A percentile compares a stretch with the other conserved stretches of the same genome.
Evolutionary conservation across 2,113 vertebrate genomes (phyloP).

Genomic region (Macroglossus sobrinus): DNA sequence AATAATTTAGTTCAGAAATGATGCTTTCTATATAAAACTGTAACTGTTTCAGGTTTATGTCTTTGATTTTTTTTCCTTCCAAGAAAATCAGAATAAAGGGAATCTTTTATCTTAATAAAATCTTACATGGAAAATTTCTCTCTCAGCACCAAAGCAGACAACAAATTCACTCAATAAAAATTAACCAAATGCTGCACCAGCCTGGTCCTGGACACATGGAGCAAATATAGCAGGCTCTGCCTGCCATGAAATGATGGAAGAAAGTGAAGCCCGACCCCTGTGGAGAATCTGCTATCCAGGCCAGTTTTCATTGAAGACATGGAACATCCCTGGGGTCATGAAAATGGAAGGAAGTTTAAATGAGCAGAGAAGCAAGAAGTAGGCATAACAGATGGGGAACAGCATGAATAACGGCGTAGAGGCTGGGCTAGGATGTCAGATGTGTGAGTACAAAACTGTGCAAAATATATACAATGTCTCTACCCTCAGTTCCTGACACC

Average conservation of each 20-base stretch:
- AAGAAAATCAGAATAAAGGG: slow-evolving; percentile 47
- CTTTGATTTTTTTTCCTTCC: slow-evolving; percentile 42
- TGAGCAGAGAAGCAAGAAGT: neutral
- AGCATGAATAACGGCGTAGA: accelerated
- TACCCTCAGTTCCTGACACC: too few relatives aligned
- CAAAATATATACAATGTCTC: neutral
- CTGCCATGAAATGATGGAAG: neutral
- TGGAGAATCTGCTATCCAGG: neutral
- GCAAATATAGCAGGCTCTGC: neutral
- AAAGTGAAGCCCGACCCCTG: neutral
- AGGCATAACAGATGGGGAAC: too few relatives aligned
- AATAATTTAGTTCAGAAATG: slow-evolving; percentile 63
- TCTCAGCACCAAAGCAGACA: neutral
- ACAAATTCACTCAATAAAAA: slow-evolving; percentile 20
- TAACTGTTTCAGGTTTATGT: slow-evolving; percentile 39
- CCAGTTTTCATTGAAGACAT: neutral
- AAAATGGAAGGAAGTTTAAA: neutral
- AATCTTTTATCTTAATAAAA: slow-evolving; percentile 60
- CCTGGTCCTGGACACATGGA: neutral
- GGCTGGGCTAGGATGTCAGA: neutral
- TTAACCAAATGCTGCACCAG: neutral
- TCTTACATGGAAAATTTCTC: neutral
- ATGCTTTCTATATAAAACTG: slow-evolving; percentile 56
- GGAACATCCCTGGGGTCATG: neutral
- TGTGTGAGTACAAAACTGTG: neutral